These are phyloP conservation scores for Lycophotia porphyrea DNA, from an alignment of 2,888 invertebrate genomes.

Conservation along the genomic window DNA sequence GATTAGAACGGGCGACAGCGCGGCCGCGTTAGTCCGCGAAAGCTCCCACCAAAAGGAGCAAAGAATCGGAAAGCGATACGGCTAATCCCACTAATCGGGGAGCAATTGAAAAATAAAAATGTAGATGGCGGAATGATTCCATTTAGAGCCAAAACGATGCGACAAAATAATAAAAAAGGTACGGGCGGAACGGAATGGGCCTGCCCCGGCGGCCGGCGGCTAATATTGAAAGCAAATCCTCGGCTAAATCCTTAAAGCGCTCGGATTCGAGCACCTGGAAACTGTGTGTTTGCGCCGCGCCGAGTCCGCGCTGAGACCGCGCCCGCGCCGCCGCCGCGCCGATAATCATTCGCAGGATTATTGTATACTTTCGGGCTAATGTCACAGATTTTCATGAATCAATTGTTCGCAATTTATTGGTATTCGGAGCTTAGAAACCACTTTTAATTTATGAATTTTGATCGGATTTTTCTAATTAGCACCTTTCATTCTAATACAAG, in stretches of 20 bases:
- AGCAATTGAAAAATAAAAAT: slow-evolving; percentile 91
- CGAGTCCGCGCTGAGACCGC: slow-evolving; percentile 69
- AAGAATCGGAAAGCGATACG: slow-evolving; percentile 89
- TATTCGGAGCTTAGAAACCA: slow-evolving; percentile 69
- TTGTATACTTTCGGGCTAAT: slow-evolving; percentile 88
- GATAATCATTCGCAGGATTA: slow-evolving; percentile 89
- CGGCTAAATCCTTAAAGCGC: slow-evolving; percentile 90
- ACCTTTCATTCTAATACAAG: slow-evolving; percentile 3
- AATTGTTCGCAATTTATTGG: slow-evolving; percentile 80
- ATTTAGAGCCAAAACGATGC: slow-evolving; percentile 90
- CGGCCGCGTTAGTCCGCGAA: slow-evolving; percentile 82
- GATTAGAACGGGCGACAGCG: slow-evolving; percentile 73
- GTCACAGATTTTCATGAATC: slow-evolving; percentile 83
- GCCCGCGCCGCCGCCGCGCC: slow-evolving; percentile 68
- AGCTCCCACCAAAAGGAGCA: slow-evolving; percentile 87
- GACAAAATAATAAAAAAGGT: slow-evolving; percentile 90
- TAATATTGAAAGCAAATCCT: slow-evolving; percentile 91
- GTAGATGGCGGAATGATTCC: slow-evolving; percentile 90
- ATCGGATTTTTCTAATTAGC: slow-evolving; percentile 68
- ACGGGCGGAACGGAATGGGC: slow-evolving; percentile 84
- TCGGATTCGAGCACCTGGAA: slow-evolving; percentile 89
- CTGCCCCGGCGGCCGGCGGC: slow-evolving; percentile 85
- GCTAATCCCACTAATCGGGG: slow-evolving; percentile 90
- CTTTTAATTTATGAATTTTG: slow-evolving; percentile 75
- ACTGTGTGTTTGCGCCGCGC: slow-evolving; percentile 84